Base-by-base conservation (phyloP, 2,113 vertebrate genomes). In the Hippolais icterina region DNA sequence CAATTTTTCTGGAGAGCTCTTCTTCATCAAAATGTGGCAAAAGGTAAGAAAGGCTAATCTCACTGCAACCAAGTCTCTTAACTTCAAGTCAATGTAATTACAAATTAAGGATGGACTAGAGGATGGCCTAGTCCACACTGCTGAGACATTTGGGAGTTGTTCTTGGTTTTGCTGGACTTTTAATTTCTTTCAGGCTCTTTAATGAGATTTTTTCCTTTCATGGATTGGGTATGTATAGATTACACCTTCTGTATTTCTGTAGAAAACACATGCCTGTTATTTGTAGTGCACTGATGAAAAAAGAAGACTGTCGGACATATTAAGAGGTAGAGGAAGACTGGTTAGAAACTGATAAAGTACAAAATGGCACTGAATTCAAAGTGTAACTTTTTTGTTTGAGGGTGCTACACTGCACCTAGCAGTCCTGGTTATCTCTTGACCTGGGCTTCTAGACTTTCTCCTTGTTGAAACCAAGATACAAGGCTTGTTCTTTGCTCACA, bases 21-120 rank as follows among this genome's bases (percentile, higher is more conserved):
- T 99, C 98, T 99, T 99, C 97, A 99, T 99, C 98, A 99, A 99
- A 98, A 99, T 99, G 98, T 99, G 99, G 99, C 99, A 99, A 97
- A 99, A 99, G 99, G 99, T 99, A 97, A 97, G 99, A 97, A 64
- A 31, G 11, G 35, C 46, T 37, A 42, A 8, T 41, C 23, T 92
- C 2, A 5, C 59, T 57, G 41, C 1, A 2, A 57, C 16, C 18
- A 64, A 74, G 8, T 53, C 41, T 83, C 21, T 28, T 74, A 68
- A 82, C 29, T 39, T 91, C n/a, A 72, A 66, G 14, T 7, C 8
- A 53, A 28, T 61, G 77, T 47, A 83, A 29, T 42, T 86, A 35
- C 12, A 61, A 65, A 42, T 42, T 79, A 44, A 29, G 37, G 6
- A 28, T 53, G 37, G 24, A 42, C 47, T 53, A 24, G 19, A 29